Conservation (phyloP, 2,888 invertebrate genomes). For the Ophion costatus region DNA sequence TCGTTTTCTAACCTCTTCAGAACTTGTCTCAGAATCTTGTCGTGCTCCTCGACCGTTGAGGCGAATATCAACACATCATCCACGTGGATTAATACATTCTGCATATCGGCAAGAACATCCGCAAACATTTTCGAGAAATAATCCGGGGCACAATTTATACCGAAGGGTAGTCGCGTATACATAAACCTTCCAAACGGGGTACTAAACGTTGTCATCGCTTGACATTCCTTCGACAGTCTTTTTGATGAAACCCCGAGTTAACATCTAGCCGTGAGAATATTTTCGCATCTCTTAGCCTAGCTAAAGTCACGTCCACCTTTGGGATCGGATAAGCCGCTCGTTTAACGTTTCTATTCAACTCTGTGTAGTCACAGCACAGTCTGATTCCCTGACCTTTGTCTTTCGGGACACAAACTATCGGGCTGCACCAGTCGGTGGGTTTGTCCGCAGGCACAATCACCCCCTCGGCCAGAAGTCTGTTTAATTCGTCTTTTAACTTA, state of each 20-base stretch:
- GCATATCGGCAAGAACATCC: conserved; percentile 14
- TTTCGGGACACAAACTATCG: conserved; percentile 77
- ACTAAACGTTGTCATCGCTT: conserved; percentile 66
- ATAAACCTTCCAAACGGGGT: conserved; percentile 66
- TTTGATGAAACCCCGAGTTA: conserved; percentile 65
- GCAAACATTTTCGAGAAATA: conserved; percentile 37
- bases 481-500: conserved; percentile 75
- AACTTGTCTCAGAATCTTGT: conserved; percentile 64
- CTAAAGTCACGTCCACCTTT: conserved; percentile 71
- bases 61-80: conserved; percentile 72
- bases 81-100: conserved; percentile 68
- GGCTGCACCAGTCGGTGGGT: conserved; percentile 78
- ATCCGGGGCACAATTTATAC: conserved; percentile 55
- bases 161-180: conserved; percentile 44
- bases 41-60: conserved; percentile 65
- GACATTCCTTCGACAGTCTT: conserved; percentile 59
- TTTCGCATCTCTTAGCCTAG: conserved; percentile 67
- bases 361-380: conserved; percentile 71
- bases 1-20: conserved; percentile 56
- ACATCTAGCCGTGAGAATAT: conserved; percentile 72
- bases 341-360: conserved; percentile 70
- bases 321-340: conserved; percentile 70
- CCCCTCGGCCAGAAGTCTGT: conserved; percentile 69
- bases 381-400: conserved; percentile 9
- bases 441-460: conserved; percentile 74